Evolutionary conservation across 2,797 vertebrate species (phyloP).

Genomic region (Mus caroli): DNA sequence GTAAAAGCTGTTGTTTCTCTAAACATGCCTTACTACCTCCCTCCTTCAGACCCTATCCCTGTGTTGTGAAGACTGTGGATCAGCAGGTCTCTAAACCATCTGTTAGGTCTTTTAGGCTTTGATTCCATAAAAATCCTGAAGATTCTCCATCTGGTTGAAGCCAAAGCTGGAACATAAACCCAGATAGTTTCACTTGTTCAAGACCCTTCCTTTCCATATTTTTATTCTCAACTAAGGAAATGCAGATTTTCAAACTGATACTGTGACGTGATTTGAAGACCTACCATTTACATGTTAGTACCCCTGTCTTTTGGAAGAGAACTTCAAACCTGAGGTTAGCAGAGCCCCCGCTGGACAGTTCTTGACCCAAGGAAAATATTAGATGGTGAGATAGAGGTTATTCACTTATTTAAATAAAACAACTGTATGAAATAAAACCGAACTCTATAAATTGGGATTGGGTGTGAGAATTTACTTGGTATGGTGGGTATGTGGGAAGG

Average conservation of each 20-base stretch:
- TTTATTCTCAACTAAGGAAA: slow-evolving; percentile 57
- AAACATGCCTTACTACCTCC: neutral
- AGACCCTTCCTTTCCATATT: neutral
- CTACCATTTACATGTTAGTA: neutral
- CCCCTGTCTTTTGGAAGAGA: neutral
- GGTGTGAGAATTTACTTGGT: slow-evolving; percentile 16
- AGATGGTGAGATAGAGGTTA: neutral
- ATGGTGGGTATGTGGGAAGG: neutral
- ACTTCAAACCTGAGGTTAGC: slow-evolving; percentile 22
- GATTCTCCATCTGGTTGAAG: neutral
- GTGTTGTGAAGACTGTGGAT: neutral
- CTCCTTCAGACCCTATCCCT: neutral
- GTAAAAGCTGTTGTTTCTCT: neutral
- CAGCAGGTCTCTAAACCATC: neutral
- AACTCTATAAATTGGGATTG: slow-evolving; percentile 25
- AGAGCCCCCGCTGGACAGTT: slow-evolving; percentile 7
- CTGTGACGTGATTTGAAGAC: neutral
- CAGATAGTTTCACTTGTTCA: neutral
- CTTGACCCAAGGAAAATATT: neutral
- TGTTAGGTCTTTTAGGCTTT: neutral
- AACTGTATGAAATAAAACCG: neutral
- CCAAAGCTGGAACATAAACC: slow-evolving; percentile 9
- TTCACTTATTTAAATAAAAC: slow-evolving; percentile 33
- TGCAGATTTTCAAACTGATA: neutral
- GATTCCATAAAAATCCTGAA: neutral